Evolutionary conservation across 1,140 invertebrate genomes (phyloP), one percentile per base, ranked within the genome.

Genomic region (Sitophilus oryzae): DNA sequence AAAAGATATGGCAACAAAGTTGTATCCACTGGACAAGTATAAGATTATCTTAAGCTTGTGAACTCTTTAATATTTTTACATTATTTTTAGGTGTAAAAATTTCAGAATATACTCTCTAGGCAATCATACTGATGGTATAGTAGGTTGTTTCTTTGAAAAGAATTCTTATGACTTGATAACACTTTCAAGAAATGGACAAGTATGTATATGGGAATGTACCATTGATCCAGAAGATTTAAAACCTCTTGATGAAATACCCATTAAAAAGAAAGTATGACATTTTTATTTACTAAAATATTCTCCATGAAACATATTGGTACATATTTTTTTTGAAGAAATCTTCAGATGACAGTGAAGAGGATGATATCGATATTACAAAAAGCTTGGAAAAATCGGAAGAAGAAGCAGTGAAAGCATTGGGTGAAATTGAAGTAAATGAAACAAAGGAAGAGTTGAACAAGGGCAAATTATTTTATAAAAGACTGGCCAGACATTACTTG

Each of bases 71-170:
- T n/a, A n/a, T n/a, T n/a, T n/a, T n/a, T n/a, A n/a, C n/a, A n/a
- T n/a, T n/a, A n/a, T n/a, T 42, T 56, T 50, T 30, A 71, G 68
- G 42, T 69, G 80, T 49, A 73, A 75, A 10, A 93, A 96, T 64
- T 83, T 91, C 59, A 79, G 78, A 16, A 80, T 79, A 19, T 83
- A 80, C 63, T 79, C 84, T 0, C 67, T 97, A 15, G 85, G 87
- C 37, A 80, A 89, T 20, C 92, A 97, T 70, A 84, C 83, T 0
- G 89, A 94, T 69, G 64, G 71, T 2, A 84, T 98, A 51, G 81
- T 95, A 6, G 82, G 80, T 1, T 86, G 86, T 55, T 96, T 91
- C 70, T 98, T 98, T 76, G 89, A 93, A 69, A 78, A 83, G 52
- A 81, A 90, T 45, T 88, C 82, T 61, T 81, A 95, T 60, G 87